These are phyloP conservation scores for Egretta garzetta DNA, from an alignment of 2,113 vertebrate genomes.

Conservation along the genomic window DNA sequence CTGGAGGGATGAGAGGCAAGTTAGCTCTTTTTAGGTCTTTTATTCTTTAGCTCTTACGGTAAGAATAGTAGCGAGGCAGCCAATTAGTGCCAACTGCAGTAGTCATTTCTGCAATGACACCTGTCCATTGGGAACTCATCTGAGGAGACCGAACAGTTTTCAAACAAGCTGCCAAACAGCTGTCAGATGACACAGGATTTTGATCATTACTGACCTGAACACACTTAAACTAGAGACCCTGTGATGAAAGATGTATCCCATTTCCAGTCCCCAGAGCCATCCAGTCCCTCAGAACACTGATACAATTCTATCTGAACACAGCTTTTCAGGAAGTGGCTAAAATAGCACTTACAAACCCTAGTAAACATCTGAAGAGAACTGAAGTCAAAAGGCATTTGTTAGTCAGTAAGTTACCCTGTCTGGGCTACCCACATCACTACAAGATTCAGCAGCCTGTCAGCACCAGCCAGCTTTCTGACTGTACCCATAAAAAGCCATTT, in stretches of 20 bases:
- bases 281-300: neutral
- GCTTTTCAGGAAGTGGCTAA: neutral
- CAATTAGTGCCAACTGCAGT: neutral
- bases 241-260: neutral
- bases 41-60: neutral
- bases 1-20: neutral
- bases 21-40: neutral
- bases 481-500: neutral
- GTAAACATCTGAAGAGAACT: neutral
- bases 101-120: neutral
- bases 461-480: neutral
- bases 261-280: neutral
- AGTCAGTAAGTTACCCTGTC: neutral
- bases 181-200: neutral
- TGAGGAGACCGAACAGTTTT: neutral
- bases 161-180: neutral
- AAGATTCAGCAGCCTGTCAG: neutral
- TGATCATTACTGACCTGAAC: neutral
- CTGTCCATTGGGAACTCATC: neutral
- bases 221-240: neutral
- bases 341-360: neutral
- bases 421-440: neutral
- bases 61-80: neutral
- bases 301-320: neutral
- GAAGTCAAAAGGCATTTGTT: neutral